A percentile compares a stretch with the other conserved stretches of the same genome.
phyloP scores from a whole-genome alignment of 2,797 vertebrate species.

The Sparidentex hasta region DNA sequence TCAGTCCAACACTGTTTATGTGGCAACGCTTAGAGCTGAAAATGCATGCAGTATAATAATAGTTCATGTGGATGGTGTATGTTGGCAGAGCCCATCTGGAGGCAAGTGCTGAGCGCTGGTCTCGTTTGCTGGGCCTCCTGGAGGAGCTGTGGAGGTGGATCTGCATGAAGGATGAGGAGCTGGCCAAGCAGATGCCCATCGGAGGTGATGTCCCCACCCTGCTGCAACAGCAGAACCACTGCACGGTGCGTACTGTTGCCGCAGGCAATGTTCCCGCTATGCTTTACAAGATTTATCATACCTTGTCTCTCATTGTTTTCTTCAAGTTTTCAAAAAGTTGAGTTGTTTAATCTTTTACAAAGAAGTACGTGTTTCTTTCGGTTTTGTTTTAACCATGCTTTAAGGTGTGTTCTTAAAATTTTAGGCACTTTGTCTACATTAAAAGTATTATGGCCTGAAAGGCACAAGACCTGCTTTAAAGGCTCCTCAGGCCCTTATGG shows the following conservation, averaged over 20 bases:
- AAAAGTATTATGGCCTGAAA: not conserved
- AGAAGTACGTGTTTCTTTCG: not conserved
- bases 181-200: slow-evolving; percentile 96
- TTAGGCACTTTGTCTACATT: not conserved
- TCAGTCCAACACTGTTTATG: not conserved
- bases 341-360: not conserved
- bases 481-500: not conserved
- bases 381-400: not conserved
- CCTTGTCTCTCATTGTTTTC: slow-evolving; percentile 4
- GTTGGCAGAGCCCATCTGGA: slow-evolving; percentile 93
- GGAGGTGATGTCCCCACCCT: slow-evolving; percentile 95
- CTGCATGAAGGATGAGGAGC: slow-evolving; percentile 93
- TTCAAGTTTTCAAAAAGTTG: not conserved
- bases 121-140: slow-evolving; percentile 90
- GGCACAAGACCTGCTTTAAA: too few species aligned
- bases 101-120: slow-evolving; percentile 96
- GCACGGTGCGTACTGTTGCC: slow-evolving; percentile 78
- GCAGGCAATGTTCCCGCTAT: slow-evolving; percentile 23
- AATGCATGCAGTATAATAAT: slow-evolving; percentile 11
- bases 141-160: slow-evolving; percentile 97
- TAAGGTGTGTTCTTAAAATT: not conserved
- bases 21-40: not conserved
- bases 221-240: slow-evolving; percentile 94
- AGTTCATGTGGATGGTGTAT: slow-evolving; percentile 17
- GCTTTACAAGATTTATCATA: slow-evolving; percentile 17